Percentiles rank a stretch among this genome's conserved stretches.
These are phyloP conservation scores for Lamprotornis superbus DNA, from an alignment of 2,113 vertebrate species.

Conservation along the genomic window DNA sequence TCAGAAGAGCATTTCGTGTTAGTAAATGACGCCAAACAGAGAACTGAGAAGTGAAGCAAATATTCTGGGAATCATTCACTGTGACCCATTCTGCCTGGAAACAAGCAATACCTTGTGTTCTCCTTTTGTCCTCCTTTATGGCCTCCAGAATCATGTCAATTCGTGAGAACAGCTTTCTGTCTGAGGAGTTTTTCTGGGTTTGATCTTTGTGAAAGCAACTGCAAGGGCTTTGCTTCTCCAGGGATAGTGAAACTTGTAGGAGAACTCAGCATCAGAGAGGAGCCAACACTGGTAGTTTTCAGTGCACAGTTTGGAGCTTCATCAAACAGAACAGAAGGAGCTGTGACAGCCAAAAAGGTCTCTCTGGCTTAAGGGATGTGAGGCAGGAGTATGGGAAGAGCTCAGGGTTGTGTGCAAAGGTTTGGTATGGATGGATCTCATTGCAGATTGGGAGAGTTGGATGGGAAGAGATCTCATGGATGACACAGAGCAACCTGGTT, in stretches of 20 bases:
- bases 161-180: not conserved
- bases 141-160: not conserved
- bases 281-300: not conserved
- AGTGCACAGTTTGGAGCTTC: not conserved
- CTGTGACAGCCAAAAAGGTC: not conserved
- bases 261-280: not conserved
- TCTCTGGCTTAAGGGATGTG: not conserved
- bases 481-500: not conserved
- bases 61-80: not conserved
- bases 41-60: not conserved
- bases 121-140: not conserved
- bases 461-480: not conserved
- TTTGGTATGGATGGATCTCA: not conserved
- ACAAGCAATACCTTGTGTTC: not conserved
- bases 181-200: not conserved
- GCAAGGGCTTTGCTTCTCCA: not conserved
- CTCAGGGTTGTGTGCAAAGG: not conserved
- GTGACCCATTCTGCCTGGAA: not conserved
- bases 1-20: not conserved
- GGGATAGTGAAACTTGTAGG: not conserved
- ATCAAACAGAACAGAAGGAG: not conserved
- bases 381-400: not conserved
- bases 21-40: not conserved
- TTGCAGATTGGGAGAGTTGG: accelerated
- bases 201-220: not conserved